These are phyloP conservation scores for Hyperopisus bebe DNA, from an alignment of 2,113 vertebrate species.

Conservation along the genomic window DNA sequence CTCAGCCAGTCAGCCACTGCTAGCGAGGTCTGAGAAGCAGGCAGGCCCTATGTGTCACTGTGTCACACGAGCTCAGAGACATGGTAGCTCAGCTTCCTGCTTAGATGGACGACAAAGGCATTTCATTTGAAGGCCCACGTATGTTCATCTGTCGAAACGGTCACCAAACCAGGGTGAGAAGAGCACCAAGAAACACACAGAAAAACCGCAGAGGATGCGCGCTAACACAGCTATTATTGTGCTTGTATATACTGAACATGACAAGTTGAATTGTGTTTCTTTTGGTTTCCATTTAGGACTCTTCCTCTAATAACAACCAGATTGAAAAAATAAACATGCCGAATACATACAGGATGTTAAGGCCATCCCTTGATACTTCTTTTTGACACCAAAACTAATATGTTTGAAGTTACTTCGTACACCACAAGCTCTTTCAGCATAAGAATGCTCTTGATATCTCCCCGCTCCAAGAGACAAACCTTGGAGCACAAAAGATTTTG, in stretches of 20 bases:
- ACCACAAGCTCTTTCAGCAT: constrained; percentile 60
- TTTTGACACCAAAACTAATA: constrained; percentile 55
- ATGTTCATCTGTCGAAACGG: neutral
- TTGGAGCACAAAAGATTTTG: constrained; percentile 35
- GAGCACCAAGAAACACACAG: neutral
- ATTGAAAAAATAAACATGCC: constrained; percentile 45
- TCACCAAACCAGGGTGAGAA: neutral
- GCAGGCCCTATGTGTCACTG: neutral
- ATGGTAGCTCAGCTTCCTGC: neutral
- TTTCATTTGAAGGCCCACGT: neutral
- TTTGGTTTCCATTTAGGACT: constrained; percentile 31
- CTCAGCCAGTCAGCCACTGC: neutral
- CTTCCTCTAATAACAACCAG: constrained; percentile 40
- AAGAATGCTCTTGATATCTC: constrained; percentile 58
- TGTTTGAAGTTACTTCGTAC: constrained; percentile 56
- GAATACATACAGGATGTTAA: constrained; percentile 45
- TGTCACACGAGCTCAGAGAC: neutral
- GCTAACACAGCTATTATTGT: neutral
- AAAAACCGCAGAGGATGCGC: neutral
- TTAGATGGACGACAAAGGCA: neutral
- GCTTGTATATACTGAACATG: neutral
- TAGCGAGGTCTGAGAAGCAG: neutral
- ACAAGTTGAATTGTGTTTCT: neutral
- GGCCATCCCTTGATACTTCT: constrained; percentile 49
- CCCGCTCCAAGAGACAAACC: constrained; percentile 57